Evolutionary conservation across 2,888 invertebrate species (phyloP), one percentile per base, ranked within the genome.

Genomic region (Nymphalis urticae): DNA sequence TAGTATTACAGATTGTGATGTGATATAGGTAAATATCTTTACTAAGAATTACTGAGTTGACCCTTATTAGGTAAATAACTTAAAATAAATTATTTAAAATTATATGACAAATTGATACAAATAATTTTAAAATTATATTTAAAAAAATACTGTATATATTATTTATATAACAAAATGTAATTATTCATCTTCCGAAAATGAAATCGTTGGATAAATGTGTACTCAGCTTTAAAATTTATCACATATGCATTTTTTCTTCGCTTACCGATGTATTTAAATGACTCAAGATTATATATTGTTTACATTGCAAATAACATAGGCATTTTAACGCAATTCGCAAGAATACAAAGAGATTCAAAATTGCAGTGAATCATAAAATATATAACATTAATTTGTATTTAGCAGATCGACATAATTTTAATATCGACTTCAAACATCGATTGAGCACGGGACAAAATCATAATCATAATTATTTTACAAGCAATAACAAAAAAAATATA

Each of bases 201-300:
- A 16, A 27, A 16, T 27, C 24, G 16, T 53, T 27, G 24, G 21
- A 7, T 62, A 36, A 47, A 54, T 61, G 63, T 42, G 48, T 63
- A 64, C 64, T 64, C 63, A 69, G 65, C 63, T 71, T 68, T 68
- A 50, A 72, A 71, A 66, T 64, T 64, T 64, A 48, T 19, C 59
- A 21, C 2, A 32, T 27, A 48, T 68, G 70, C 48, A 62, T 27
- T 32, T 53, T 53, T 36, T 74, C 65, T 63, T 71, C 48, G 60
- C 32, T 58, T 17, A 53, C 51, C 48, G 58, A 63, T 67, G 64
- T 71, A 65, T 70, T 69, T n/a, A 68, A 54, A 48, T 71, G 64
- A 61, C 66, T 59, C 62, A 62, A 64, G 62, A 74, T 64, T 53
- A 21, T 51, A 71, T 36, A 65, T 48, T 54, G 47, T 36, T 48